Base-by-base conservation (phyloP, 2,888 invertebrate genomes). In the Pocota personata region DNA sequence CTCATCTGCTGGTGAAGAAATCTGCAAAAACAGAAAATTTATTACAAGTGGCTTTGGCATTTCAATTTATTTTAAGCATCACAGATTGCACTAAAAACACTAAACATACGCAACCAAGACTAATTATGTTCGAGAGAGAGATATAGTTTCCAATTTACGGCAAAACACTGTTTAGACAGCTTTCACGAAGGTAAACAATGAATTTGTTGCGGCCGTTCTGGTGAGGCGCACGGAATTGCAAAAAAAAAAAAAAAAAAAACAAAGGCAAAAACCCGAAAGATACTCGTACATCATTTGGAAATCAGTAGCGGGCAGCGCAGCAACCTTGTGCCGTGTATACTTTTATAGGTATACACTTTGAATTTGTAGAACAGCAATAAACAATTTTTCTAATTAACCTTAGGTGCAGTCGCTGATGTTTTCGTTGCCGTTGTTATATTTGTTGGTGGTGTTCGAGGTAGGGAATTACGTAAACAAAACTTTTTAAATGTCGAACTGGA, bases 341-440 rank as follows among this genome's bases (percentile, higher is more conserved):
- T 8, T 32, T 8, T 1, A 2, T n/a, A 30, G 32, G 12, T 57
- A 21, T 40, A 46, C 52, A 78, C 43, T 71, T 62, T 52, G 46
- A 55, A 46, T 69, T 69, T 62, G 75, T 75, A 40, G 69, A 82
- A 75, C 80, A 62, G 55, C 75, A 62, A 48, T 75, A 82, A 80
- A 80, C 67, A 80, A 46, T 80, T 75, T 82, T 82, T 75, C 55
- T 82, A 82, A 82, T 82, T 82, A 75, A 82, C 75, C 80, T 55
- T 55, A 60, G 66, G 46, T 64, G 73, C 60, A 52, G 60, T 57
- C 27, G 43, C 8, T 46, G 57, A 52, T 77, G 64, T 60, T 67
- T 67, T 66, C 19, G 43, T 43, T 46, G 43, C 5, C 69, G 48
- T 55, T 55, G n/a, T 50, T 27, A 14, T 19, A 48, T 50, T 58